Conservation (phyloP, 1,140 invertebrate genomes). For the Coptotermes formosanus region DNA sequence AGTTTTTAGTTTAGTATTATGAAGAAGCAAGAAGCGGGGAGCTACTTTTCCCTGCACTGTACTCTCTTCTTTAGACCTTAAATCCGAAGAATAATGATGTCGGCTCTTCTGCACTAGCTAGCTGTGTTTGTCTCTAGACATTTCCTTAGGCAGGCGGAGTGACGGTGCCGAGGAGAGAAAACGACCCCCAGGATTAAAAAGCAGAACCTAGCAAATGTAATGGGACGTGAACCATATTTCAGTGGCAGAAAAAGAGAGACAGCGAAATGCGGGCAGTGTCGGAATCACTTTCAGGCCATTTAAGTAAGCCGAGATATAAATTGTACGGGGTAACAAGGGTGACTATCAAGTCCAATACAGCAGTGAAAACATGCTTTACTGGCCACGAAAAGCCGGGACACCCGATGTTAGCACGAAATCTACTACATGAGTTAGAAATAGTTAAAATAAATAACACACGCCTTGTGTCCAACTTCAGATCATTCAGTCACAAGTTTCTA, state of each 20-base stretch:
- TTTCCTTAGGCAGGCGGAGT: conserved; percentile 8
- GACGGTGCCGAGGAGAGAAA: neutral
- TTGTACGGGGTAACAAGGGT: too few species aligned
- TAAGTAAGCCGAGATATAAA: too few species aligned
- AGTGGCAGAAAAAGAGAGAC: neutral
- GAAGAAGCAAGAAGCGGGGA: neutral
- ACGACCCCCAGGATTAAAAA: conserved; percentile 23
- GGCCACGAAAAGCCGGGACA: too few species aligned
- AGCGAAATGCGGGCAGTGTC: neutral
- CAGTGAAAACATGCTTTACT: too few species aligned
- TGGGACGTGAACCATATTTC: conserved; percentile 32
- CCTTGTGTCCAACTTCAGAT: too few species aligned
- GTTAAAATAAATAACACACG: too few species aligned
- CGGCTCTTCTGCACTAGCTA: neutral
- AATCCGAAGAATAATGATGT: conserved; percentile 4
- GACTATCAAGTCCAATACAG: too few species aligned
- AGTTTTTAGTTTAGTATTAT: conserved; percentile 19
- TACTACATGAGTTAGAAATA: too few species aligned
- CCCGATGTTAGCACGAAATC: too few species aligned
- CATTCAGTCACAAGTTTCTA: too few species aligned
- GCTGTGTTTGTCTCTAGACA: conserved; percentile 15
- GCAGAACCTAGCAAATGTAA: conserved; percentile 31
- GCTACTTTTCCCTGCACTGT: neutral
- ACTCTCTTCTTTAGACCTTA: neutral
- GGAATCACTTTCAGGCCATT: neutral